These are phyloP conservation scores for Megaceryle alcyon DNA, from an alignment of 2,797 vertebrate genomes.

Conservation along the genomic window DNA sequence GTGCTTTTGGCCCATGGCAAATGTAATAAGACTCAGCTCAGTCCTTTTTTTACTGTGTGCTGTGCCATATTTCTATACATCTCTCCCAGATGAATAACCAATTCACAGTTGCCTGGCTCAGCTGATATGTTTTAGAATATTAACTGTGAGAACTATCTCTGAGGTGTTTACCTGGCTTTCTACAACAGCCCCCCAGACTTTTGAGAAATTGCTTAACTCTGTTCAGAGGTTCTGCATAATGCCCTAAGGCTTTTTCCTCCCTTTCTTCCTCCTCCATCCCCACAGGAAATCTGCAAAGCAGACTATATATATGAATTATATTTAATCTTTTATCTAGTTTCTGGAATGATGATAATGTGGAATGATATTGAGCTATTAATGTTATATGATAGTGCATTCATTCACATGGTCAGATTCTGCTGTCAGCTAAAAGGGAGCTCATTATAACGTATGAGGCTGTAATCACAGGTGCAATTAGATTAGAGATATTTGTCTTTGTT, in stretches of 20 bases:
- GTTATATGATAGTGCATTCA: not conserved
- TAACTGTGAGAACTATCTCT: not conserved
- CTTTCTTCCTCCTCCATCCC: not conserved
- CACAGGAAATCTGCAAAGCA: not conserved
- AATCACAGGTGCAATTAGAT: constrained; percentile 11
- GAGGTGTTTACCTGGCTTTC: not conserved
- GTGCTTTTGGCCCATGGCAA: not conserved
- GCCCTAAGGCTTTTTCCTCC: not conserved
- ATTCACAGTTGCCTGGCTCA: not conserved
- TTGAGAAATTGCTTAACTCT: not conserved
- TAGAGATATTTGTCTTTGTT: not conserved
- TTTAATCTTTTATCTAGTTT: not conserved
- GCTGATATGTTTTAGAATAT: not conserved
- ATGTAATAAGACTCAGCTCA: not conserved
- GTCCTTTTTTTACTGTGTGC: not conserved
- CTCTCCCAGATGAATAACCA: not conserved
- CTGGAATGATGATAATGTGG: not conserved
- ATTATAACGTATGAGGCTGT: not conserved
- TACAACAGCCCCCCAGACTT: not conserved
- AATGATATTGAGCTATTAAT: not conserved
- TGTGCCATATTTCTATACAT: not conserved
- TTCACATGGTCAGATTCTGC: not conserved
- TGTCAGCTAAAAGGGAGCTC: not conserved
- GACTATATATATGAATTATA: not conserved
- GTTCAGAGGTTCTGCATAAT: not conserved